Evolutionary conservation across 2,113 vertebrate genomes (phyloP).

Genomic region (Glareola pratincola): DNA sequence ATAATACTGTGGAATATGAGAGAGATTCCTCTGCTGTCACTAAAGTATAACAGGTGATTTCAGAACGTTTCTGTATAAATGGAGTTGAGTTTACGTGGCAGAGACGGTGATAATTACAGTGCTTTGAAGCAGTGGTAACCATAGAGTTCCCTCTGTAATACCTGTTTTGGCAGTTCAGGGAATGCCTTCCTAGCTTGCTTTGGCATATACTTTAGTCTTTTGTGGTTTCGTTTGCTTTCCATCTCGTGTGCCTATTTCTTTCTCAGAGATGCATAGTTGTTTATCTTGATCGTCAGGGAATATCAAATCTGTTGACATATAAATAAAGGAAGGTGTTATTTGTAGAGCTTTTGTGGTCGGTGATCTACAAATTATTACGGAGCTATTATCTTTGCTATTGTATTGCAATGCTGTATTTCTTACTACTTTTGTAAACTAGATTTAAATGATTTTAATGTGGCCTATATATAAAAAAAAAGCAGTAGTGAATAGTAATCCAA

Average conservation of each 20-base stretch:
- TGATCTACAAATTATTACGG: not conserved
- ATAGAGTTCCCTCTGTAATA: not conserved
- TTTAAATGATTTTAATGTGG: not conserved
- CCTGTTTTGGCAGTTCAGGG: constrained; percentile 8
- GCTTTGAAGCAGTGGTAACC: not conserved
- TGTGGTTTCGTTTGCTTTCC: constrained; percentile 47
- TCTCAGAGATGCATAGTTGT: not conserved
- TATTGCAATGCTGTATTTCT: not conserved
- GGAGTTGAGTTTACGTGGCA: not conserved
- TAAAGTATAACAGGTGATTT: not conserved
- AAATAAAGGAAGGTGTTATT: constrained; percentile 32
- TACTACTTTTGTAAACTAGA: not conserved
- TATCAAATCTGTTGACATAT: constrained; percentile 40
- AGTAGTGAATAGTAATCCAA: not conserved
- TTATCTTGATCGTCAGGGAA: constrained; percentile 40
- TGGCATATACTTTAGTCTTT: not conserved
- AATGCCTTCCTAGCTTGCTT: not conserved
- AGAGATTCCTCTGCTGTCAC: not conserved
- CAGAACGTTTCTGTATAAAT: not conserved
- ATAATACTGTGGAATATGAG: not conserved
- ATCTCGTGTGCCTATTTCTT: not conserved
- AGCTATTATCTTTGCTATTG: not conserved
- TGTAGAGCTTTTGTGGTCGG: not conserved
- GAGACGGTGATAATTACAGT: not conserved
- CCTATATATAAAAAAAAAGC: not conserved